phyloP scores from a whole-genome alignment of 2,797 vertebrate species.

The Lophius americanus region DNA sequence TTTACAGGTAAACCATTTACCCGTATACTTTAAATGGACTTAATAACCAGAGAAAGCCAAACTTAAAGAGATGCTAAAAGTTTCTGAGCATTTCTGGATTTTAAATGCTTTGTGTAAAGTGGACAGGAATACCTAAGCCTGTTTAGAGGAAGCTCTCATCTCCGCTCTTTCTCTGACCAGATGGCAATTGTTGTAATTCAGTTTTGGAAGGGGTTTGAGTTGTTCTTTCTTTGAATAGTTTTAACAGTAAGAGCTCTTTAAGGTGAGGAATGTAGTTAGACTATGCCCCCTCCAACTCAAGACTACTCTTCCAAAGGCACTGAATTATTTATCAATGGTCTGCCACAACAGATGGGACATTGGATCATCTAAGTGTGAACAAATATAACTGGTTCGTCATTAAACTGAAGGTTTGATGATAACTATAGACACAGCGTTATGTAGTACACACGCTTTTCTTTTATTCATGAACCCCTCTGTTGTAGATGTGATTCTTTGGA shows the following conservation, averaged over 20 bases:
- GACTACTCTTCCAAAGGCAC: slow-evolving; percentile 17
- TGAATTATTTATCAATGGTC: slow-evolving; percentile 56
- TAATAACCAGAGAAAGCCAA: slow-evolving; percentile 2
- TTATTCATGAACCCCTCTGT: slow-evolving; percentile 51
- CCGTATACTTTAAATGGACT: neutral
- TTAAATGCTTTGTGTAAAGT: slow-evolving; percentile 20
- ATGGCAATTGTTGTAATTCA: slow-evolving; percentile 38
- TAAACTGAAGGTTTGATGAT: slow-evolving; percentile 43
- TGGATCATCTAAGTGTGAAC: slow-evolving; percentile 52
- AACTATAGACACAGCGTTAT: slow-evolving; percentile 34
- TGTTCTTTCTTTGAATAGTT: slow-evolving; percentile 40
- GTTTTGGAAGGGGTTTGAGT: slow-evolving; percentile 37
- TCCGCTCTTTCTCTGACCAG: slow-evolving; percentile 32
- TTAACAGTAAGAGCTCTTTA: slow-evolving; percentile 50
- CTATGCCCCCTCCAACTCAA: slow-evolving; percentile 37
- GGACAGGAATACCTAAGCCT: slow-evolving; percentile 45
- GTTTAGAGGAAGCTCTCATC: slow-evolving; percentile 46
- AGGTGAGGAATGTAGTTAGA: slow-evolving; percentile 51
- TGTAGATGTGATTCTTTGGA: slow-evolving; percentile 31
- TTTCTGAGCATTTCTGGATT: slow-evolving; percentile 38
- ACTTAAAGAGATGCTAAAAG: neutral
- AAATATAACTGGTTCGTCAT: slow-evolving; percentile 38
- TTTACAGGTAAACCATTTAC: neutral
- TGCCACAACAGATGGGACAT: slow-evolving; percentile 34
- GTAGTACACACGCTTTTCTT: slow-evolving; percentile 34